Evolutionary conservation across 1,140 invertebrate genomes (phyloP), one percentile per base, ranked within the genome.

Genomic region (Drosophila parvula): DNA sequence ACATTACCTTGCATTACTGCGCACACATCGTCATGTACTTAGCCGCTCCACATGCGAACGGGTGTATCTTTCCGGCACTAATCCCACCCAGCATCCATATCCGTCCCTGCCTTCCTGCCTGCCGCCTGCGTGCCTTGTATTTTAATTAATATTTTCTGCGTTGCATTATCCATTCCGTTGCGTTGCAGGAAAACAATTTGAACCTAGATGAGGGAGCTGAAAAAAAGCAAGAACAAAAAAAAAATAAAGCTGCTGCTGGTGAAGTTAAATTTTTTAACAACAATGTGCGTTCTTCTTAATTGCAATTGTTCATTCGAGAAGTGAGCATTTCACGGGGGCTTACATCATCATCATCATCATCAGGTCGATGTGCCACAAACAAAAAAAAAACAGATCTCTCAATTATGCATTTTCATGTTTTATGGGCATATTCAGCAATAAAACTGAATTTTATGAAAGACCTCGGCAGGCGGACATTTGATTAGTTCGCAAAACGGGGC

Each of bases 81-180:
- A 57, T 57, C 36, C 36, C 30, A 43, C 14, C 36, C 51, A 43
- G 30, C 55, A 55, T 55, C 51, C 51, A 55, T 36, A 41, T 60
- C 27, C 41, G 30, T 55, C 50, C 50, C 36, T 5, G n/a, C n/a
- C n/a, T 11, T 48, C 9, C 34, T 11, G 10, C 34, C 9, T n/a
- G 34, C 27, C n/a, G 36, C 34, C 34, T 70, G 44, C 53, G 45
- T 60, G 57, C 59, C 67, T 67, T 79, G 63, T 64, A 69, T 69
- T 71, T 86, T 85, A 85, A 85, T 85, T 85, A 85, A 85, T 86
- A 85, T 86, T 85, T 84, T 74, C 69, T 78, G 60, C 68, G 51
- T 78, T 78, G 60, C 74, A 73, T 68, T 68, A 55, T 69, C 55
- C 43, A 32, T 51, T 61, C 43, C 36, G 32, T 43, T 9, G 56